phyloP scores from a whole-genome alignment of 2,113 vertebrate genomes.

The Antigone vipio region DNA sequence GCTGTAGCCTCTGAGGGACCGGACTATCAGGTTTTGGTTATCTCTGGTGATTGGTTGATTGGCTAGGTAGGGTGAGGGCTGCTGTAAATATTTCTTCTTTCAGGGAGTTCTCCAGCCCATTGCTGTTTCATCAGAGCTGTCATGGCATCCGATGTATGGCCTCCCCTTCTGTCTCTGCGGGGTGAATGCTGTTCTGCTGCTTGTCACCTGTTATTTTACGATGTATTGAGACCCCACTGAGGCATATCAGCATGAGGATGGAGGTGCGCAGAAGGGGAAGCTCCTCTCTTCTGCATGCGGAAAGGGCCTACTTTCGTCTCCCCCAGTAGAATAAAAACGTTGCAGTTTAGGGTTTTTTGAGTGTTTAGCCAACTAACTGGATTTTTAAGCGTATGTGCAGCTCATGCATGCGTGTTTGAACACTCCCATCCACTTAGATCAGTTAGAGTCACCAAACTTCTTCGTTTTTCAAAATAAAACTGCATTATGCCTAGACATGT shows the following conservation, averaged over 20 bases:
- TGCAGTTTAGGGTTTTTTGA: background rate
- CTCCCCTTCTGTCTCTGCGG: accelerated
- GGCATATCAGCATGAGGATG: accelerated
- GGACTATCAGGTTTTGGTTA: background rate
- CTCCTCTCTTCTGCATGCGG: background rate
- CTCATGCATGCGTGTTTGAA: background rate
- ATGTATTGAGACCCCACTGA: accelerated
- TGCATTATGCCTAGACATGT: constrained; percentile 45
- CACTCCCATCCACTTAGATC: constrained; percentile 1
- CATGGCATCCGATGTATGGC: background rate
- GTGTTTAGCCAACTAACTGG: background rate
- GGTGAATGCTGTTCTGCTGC: background rate
- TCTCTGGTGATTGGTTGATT: background rate
- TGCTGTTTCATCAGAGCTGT: background rate
- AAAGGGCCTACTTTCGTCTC: background rate
- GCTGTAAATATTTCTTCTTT: background rate
- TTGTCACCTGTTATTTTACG: background rate
- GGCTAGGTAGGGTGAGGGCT: background rate
- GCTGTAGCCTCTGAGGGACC: accelerated
- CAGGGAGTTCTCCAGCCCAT: background rate
- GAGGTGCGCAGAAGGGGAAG: background rate
- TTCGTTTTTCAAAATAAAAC: constrained; percentile 37
- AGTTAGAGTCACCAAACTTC: constrained; percentile 1
- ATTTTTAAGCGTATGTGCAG: background rate
- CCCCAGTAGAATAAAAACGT: background rate